These are phyloP conservation scores for Diglossa cyanea DNA, from an alignment of 2,797 vertebrate genomes.

Conservation along the genomic window DNA sequence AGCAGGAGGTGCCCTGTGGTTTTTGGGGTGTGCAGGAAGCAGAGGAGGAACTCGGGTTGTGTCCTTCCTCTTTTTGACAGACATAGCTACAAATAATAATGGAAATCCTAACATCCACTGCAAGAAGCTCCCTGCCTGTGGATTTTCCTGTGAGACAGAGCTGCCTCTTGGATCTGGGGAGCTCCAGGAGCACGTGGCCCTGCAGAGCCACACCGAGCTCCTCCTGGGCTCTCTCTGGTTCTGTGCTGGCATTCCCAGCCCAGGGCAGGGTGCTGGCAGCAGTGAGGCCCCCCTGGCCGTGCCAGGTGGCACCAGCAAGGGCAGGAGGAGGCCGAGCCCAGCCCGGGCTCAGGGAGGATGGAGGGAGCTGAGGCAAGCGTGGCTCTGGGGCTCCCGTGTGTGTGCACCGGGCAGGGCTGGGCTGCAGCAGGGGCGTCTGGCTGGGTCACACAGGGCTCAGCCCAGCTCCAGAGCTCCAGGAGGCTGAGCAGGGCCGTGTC, in stretches of 20 bases:
- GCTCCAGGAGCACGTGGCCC: accelerated
- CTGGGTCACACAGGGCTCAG: accelerated
- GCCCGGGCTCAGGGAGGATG: accelerated
- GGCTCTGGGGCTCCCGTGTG: not conserved
- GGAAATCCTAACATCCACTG: not conserved
- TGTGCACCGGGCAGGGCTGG: accelerated
- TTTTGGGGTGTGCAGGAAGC: not conserved
- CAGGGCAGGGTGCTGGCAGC: not conserved
- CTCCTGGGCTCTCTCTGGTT: not conserved
- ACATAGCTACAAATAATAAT: not conserved
- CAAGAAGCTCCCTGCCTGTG: accelerated
- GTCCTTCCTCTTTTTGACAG: not conserved
- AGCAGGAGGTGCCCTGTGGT: not conserved
- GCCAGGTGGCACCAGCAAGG: not conserved
- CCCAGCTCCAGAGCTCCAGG: not conserved
- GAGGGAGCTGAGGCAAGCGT: not conserved
- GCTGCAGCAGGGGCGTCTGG: not conserved
- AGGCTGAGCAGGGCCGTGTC: not conserved
- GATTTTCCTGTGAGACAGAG: not conserved
- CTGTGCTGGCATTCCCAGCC: not conserved
- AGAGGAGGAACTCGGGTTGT: not conserved
- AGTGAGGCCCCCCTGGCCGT: accelerated
- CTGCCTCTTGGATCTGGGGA: not conserved
- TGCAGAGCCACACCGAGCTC: not conserved
- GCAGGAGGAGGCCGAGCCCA: accelerated